Evolutionary conservation across 2,113 vertebrate species (phyloP).

Genomic region (Uropsilus gracilis): DNA sequence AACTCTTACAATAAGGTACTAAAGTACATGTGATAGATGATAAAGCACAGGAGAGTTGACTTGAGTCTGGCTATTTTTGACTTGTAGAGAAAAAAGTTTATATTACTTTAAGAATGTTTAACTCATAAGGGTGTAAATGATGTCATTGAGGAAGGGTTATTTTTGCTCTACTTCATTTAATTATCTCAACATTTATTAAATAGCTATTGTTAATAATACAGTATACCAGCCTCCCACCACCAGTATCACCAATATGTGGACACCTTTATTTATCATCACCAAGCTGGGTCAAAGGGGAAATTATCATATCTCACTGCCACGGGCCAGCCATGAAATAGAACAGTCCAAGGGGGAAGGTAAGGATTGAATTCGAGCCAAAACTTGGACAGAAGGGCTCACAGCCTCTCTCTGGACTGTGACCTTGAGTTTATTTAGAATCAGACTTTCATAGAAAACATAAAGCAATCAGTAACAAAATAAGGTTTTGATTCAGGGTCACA

Average conservation of each 20-base stretch:
- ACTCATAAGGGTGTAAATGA: not conserved
- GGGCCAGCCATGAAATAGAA: no score
- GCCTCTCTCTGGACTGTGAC: no score
- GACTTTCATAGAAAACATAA: no score
- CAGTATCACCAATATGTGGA: rapidly evolving
- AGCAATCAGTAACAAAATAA: no score
- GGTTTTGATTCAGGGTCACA: no score
- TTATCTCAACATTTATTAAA: not conserved
- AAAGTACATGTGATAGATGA: not conserved
- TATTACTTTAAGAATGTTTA: not conserved
- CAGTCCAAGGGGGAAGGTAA: no score
- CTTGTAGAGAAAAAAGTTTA: not conserved
- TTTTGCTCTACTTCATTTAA: not conserved
- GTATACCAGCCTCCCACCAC: not conserved
- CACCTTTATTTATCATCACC: not conserved
- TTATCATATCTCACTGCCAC: no score
- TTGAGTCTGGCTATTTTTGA: not conserved
- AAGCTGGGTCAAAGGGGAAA: not conserved
- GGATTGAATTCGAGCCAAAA: no score
- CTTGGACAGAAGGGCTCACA: no score
- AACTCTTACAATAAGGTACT: not conserved
- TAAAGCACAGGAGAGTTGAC: not conserved
- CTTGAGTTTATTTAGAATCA: no score
- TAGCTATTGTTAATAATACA: not conserved
- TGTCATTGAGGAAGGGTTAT: not conserved